Base-by-base conservation (phyloP, 1,140 invertebrate genomes). In the Solenopsis fugax region DNA sequence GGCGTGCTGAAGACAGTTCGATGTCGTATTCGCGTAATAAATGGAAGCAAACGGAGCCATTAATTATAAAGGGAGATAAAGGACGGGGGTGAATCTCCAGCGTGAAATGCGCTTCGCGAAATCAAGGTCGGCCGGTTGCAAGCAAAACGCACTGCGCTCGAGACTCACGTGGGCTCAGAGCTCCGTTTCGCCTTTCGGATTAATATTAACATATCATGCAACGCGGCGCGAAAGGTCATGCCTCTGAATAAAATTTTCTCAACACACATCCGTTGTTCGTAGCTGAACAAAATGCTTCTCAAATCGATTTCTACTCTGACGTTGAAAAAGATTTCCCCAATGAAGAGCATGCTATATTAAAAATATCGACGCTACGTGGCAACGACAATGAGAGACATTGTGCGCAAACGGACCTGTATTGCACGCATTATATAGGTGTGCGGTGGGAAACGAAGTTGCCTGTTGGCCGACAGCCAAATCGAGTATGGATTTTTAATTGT, bases 401-500 rank as follows among this genome's bases (percentile, higher is more conserved):
- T 4, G 0, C n/a, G 7, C 12, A 1, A 41, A 24, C 9, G 6
- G 12, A 65, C 48, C 34, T 45, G 21, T 10, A 52, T 37, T 12
- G 16, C 21, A 13, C 16, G 50, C 3, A 24, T 54, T 16, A 37
- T 52, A 24, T 52, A 45, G 48, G 50, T 82, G 54, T 18, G 37
- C 9, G 50, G 85, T 65, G 77, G 82, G 67, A 89, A 90, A 91
- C 62, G 72, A 52, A 89, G 89, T 88, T 82, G 80, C 71, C 7
- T 7, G 13, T 54, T 92, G 91, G 89, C 69, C 72, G 29, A 4
- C 69, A 24, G 82, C 86, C 88, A 92, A 88, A 90, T 89, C 67
- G 87, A 86, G 81, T 88, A 89, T 89, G 87, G 88, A 91, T 91
- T 91, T 91, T 91, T 91, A 89, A 91, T 91, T 91, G 87, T 82